Percentiles rank a stretch among this genome's conserved stretches.
phyloP scores from a whole-genome alignment of 2,888 invertebrate genomes.

The Sarcophaga caerulescens region DNA sequence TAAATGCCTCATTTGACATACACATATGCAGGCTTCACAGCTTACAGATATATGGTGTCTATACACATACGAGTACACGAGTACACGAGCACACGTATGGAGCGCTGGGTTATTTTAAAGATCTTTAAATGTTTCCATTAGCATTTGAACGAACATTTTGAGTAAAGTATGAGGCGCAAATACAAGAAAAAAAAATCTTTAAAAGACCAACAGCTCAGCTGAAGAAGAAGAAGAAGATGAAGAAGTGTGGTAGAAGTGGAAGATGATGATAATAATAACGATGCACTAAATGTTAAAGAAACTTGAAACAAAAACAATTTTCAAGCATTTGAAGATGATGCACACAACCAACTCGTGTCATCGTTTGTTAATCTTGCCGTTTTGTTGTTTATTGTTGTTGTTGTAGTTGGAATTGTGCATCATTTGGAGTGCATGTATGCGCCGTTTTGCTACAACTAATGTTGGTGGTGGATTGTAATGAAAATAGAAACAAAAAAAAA shows the following conservation, averaged over 20 bases:
- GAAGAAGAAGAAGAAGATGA: no score
- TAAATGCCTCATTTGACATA: not conserved
- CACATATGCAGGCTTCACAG: constrained; percentile 1
- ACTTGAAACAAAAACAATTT: constrained; percentile 21
- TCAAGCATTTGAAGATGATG: not conserved
- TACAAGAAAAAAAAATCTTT: not conserved
- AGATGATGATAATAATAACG: not conserved
- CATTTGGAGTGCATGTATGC: not conserved
- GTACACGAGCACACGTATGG: not conserved
- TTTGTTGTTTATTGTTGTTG: constrained; percentile 33
- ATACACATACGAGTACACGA: not conserved
- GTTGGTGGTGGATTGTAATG: constrained; percentile 52
- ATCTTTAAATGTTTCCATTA: constrained; percentile 64
- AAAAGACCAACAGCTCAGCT: not conserved
- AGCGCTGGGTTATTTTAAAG: constrained; percentile 28
- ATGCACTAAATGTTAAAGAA: constrained; percentile 62
- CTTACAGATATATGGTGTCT: constrained; percentile 35
- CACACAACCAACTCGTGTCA: not conserved
- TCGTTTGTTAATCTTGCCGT: constrained; percentile 4
- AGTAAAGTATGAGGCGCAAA: not conserved
- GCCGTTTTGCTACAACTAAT: constrained; percentile 35
- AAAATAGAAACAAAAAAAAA: constrained; percentile 13
- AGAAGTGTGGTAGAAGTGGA: not conserved
- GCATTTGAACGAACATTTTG: constrained; percentile 54
- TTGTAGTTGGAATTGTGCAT: constrained; percentile 33